Base-by-base conservation (phyloP, 2,113 vertebrate genomes). In the Ammospiza nelsoni region DNA sequence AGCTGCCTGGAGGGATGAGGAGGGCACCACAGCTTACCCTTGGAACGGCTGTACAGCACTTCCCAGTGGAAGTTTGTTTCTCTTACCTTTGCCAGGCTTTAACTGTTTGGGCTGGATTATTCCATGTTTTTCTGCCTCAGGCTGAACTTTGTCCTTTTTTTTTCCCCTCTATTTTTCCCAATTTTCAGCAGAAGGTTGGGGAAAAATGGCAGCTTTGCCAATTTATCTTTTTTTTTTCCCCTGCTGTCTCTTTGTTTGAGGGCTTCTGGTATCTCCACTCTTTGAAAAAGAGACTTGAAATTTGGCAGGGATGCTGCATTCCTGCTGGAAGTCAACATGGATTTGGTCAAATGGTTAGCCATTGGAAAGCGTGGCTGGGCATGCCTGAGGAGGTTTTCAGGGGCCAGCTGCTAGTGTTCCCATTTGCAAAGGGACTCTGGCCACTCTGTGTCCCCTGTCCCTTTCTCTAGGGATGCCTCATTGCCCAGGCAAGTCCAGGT, bases 231-330 rank as follows among this genome's bases (percentile, higher is more conserved):
- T 41, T 76, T 37, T 49, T 9, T 58, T 6, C 6, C 2, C 2
- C 27, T 84, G 52, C 49, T 4, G 5, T 73, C 52, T 84, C 73
- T 91, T 92, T 95, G 58, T 90, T 46, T 76, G 72, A 87, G 58
- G 59, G 67, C 24, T 94, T 94, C 74, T 85, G 93, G 62, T 94
- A 90, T 88, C 65, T 94, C 52, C 91, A 72, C 4, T 25, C 77
- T 90, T 91, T 75, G 73, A 84, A 89, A 96, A 94, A 75, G 61
- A 93, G 87, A 68, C 41, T 82, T 89, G 66, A 82, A 81, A 57
- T 91, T 89, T 97, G 96, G 89, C 91, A 94, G 79, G 48, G 22
- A 28, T 51, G 61, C 20, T 67, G 72, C 90, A 86, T 96, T 96
- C 92, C 85, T 88, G 63, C 54, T 92, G 65, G 80, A 86, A 92